These are phyloP conservation scores for Volucella inanis DNA, from an alignment of 2,888 invertebrate genomes.

Conservation along the genomic window DNA sequence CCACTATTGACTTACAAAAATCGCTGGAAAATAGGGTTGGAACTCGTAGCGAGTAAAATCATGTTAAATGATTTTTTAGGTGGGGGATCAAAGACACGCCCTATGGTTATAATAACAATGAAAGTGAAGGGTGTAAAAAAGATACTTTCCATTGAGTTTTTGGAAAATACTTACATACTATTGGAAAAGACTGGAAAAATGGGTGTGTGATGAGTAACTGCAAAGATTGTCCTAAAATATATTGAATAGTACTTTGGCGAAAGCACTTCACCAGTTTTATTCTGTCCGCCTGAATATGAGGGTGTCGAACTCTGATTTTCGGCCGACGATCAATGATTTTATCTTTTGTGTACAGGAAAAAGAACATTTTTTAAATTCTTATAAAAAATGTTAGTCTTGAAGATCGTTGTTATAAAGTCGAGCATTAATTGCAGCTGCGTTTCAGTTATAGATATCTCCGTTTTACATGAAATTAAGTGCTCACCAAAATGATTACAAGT, in stretches of 20 bases:
- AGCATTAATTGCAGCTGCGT: too few species aligned
- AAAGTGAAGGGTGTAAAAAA: constrained; percentile 39
- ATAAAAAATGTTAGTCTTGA: too few species aligned
- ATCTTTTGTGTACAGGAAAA: too few species aligned
- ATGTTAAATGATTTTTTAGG: constrained; percentile 24
- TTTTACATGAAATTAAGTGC: too few species aligned
- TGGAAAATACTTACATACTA: constrained; percentile 40
- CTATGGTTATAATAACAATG: constrained; percentile 43
- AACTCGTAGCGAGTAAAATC: constrained; percentile 36
- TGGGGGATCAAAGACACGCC: constrained; percentile 68
- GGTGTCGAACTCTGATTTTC: neutral
- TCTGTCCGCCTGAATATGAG: neutral
- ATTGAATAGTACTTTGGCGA: neutral
- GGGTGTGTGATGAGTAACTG: constrained; percentile 28
- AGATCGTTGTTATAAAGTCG: too few species aligned
- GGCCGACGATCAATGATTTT: too few species aligned
- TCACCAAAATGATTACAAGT: too few species aligned
- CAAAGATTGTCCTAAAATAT: constrained; percentile 42
- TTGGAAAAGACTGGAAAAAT: constrained; percentile 36
- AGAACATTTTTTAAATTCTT: too few species aligned
- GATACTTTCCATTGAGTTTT: constrained; percentile 49
- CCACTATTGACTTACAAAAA: constrained; percentile 41
- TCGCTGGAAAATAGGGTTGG: constrained; percentile 52
- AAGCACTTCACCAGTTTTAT: constrained; percentile 36
- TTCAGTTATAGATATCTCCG: too few species aligned